phyloP scores from a whole-genome alignment of 2,797 vertebrate genomes.

The Oreochromis grahami region DNA sequence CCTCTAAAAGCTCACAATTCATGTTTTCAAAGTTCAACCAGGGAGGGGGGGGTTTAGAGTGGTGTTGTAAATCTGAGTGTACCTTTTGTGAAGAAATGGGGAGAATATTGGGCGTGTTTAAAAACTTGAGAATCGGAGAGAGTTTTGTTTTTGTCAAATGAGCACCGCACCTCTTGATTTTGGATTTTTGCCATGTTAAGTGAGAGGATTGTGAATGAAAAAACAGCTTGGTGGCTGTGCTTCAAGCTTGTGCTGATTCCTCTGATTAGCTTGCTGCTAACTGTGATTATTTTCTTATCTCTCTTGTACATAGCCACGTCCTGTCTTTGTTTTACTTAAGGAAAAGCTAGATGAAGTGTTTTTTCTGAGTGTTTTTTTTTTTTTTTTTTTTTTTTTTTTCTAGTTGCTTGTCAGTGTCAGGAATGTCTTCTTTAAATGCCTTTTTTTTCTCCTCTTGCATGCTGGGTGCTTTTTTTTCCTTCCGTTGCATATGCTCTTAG shows the following conservation, averaged over 20 bases:
- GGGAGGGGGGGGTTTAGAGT: background rate
- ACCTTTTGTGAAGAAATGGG: background rate
- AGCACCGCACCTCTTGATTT: background rate
- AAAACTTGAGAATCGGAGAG: conserved; percentile 1
- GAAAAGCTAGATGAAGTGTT: conserved; percentile 58
- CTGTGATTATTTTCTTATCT: conserved; percentile 24
- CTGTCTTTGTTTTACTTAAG: conserved; percentile 32
- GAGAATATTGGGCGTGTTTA: conserved; percentile 2
- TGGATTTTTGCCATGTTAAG: conserved; percentile 6
- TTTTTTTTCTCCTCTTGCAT: conserved; percentile 43
- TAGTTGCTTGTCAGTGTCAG: conserved; percentile 31
- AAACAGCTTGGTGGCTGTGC: conserved; percentile 1
- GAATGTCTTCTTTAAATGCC: conserved; percentile 23
- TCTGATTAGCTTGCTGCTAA: conserved; percentile 68
- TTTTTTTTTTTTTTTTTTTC: background rate
- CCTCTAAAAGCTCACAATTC: background rate
- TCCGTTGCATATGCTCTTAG: conserved; percentile 33
- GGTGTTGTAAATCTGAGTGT: background rate
- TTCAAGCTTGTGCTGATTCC: conserved; percentile 25
- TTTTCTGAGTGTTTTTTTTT: background rate
- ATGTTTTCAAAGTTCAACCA: background rate
- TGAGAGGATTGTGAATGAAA: conserved; percentile 21
- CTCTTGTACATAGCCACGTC: conserved; percentile 51
- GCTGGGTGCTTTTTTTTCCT: conserved; percentile 41
- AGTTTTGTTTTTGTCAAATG: conserved; percentile 4